A percentile compares a stretch with the other conserved stretches of the same genome.
Conservation (phyloP, 1,140 invertebrate genomes). For the Nebria ingens region DNA sequence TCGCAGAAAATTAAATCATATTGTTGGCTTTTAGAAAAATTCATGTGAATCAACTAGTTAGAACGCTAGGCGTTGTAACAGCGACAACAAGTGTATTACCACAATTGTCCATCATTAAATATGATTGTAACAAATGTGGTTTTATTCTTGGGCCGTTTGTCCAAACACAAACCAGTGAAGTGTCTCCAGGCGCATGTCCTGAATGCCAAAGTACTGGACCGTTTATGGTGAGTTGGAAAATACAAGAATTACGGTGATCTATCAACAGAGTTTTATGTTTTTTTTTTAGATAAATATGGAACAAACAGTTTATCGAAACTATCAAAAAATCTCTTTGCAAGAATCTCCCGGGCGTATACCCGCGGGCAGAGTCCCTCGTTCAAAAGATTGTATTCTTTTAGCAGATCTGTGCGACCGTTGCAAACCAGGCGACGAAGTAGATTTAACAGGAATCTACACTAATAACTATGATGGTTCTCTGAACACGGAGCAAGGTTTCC, state of each 20-base stretch:
- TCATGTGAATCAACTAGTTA: constrained; percentile 90
- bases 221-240: constrained; percentile 62
- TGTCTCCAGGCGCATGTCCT: constrained; percentile 92
- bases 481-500: constrained; percentile 94
- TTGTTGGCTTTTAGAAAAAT: constrained; percentile 58
- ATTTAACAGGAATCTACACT: constrained; percentile 89
- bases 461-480: constrained; percentile 97
- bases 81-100: constrained; percentile 92
- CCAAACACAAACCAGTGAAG: constrained; percentile 86
- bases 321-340: constrained; percentile 96
- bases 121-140: constrained; percentile 94
- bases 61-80: constrained; percentile 92
- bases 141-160: constrained; percentile 93
- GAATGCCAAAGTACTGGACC: constrained; percentile 96
- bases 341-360: constrained; percentile 90
- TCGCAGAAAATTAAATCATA: too few relatives aligned
- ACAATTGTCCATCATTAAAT: constrained; percentile 91
- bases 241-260: constrained; percentile 9
- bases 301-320: constrained; percentile 96
- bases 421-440: constrained; percentile 98
- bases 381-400: constrained; percentile 92
- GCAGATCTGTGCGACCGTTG: constrained; percentile 94
- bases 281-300: constrained; percentile 74
- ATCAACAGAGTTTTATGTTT: constrained; percentile 10
- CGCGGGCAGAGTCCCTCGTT: constrained; percentile 92